Evolutionary conservation across 2,113 vertebrate genomes (phyloP).

Genomic region (Nyctereutes procyonoides): DNA sequence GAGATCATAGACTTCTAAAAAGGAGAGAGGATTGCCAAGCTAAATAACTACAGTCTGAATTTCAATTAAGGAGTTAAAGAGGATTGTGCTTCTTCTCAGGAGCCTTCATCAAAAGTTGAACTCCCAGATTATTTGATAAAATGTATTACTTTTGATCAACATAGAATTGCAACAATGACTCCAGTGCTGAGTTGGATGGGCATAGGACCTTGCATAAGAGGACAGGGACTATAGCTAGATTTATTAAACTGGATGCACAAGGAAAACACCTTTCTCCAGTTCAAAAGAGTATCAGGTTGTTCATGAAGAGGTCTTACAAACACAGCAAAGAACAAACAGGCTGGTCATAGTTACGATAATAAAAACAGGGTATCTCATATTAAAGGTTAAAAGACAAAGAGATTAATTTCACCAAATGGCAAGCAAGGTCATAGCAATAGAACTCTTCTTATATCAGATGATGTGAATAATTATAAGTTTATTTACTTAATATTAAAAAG

Average conservation of each 20-base stretch:
- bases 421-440: constrained; percentile 83
- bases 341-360: constrained; percentile 88
- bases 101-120: constrained; percentile 83
- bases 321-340: constrained; percentile 89
- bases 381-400: constrained; percentile 90
- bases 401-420: constrained; percentile 86
- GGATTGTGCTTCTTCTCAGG: constrained; percentile 77
- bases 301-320: constrained; percentile 87
- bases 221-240: constrained; percentile 84
- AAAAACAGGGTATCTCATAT: constrained; percentile 90
- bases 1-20: not conserved
- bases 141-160: constrained; percentile 87
- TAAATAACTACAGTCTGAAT: not conserved
- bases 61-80: constrained; percentile 80
- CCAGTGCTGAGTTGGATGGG: constrained; percentile 89
- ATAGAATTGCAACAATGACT: constrained; percentile 88
- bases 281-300: constrained; percentile 89
- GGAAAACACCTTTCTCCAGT: constrained; percentile 83
- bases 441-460: not conserved
- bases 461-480: constrained; percentile 62
- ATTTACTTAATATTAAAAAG: constrained; percentile 78
- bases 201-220: constrained; percentile 85
- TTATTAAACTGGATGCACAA: constrained; percentile 85
- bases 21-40: not conserved
- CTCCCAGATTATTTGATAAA: constrained; percentile 86